Base-by-base conservation (phyloP, 2,113 vertebrate genomes). In the Phainopepla nitens region DNA sequence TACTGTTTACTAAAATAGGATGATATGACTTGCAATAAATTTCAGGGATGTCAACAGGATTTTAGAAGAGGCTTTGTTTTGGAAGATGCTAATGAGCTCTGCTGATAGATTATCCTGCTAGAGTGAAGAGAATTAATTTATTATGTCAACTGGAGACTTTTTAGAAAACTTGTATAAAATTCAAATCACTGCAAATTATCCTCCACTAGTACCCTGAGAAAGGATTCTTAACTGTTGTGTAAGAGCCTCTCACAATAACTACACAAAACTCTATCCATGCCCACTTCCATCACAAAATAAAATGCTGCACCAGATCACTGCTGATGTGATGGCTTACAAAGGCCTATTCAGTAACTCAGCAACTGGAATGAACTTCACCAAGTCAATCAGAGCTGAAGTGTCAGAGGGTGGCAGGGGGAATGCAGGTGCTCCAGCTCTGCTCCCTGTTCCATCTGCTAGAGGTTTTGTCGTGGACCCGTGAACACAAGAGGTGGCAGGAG, bases 41-140 rank as follows among this genome's bases (percentile, higher is more conserved):
- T 93, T 87, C 76, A 95, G 65, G 72, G 56, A 60, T 94, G 88
- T 86, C 93, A 92, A 94, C 79, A 75, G 72, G 41, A 88, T 88
- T 94, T 87, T 81, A 88, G 73, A n/a, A 84, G 49, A 88, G 69
- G 60, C 92, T 95, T 95, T 94, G 85, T 92, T 95, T 83, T 77
- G 64, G 80, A 89, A 89, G 76, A 93, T 83, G 72, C 61, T 93
- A 95, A 95, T 96, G 79, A 96, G 80, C 41, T 90, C 80, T 96
- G 76, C 79, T 89, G 75, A 83, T 95, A 90, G 79, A 92, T 95
- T 81, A 49, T 81, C 79, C 65, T 82, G 82, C 71, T 81, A 36
- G 75, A 89, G 68, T 93, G 64, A 64, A 80, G 58, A 60, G 53
- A 95, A 93, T 88, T 23, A 83, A 93, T 94, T 83, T 90, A 69